Evolutionary conservation across 2,888 invertebrate species (phyloP).

Genomic region (Ectropis crepuscularia): DNA sequence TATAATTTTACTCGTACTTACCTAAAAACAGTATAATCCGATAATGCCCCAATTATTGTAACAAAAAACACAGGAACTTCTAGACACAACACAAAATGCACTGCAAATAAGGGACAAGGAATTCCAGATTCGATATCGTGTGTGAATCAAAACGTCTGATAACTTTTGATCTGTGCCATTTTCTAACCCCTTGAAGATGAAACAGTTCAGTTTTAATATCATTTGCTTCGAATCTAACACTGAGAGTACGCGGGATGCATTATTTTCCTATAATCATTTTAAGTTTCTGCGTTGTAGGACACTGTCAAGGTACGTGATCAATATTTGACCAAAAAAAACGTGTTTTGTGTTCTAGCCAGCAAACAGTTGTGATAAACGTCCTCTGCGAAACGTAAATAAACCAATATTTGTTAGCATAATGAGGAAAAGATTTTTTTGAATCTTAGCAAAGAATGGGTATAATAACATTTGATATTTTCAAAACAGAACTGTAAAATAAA

Average conservation of each 20-base stretch:
- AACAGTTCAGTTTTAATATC: conserved; percentile 1
- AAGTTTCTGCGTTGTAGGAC: conserved; percentile 13
- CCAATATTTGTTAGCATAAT: too few relatives aligned
- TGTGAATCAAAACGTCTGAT: background rate
- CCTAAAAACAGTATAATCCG: background rate
- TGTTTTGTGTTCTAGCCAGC: conserved; percentile 7
- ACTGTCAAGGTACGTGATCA: conserved; percentile 31
- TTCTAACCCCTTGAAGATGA: background rate
- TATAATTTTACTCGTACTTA: too few relatives aligned
- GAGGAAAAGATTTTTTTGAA: too few relatives aligned
- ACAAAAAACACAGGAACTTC: background rate
- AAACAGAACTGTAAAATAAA: too few relatives aligned
- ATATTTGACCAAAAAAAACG: conserved; percentile 13
- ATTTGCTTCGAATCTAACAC: conserved; percentile 8
- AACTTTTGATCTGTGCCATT: conserved; percentile 8
- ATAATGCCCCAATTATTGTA: background rate
- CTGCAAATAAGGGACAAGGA: background rate
- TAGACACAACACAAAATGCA: background rate
- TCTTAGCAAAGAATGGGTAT: too few relatives aligned
- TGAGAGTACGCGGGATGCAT: conserved; percentile 16
- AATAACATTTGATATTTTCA: too few relatives aligned
- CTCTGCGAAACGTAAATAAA: background rate
- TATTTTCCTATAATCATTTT: conserved; percentile 5
- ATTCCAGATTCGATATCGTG: background rate
- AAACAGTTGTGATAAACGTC: background rate